These are phyloP conservation scores for Sthenelais limicola DNA, from an alignment of 2,888 invertebrate species.

Conservation along the genomic window DNA sequence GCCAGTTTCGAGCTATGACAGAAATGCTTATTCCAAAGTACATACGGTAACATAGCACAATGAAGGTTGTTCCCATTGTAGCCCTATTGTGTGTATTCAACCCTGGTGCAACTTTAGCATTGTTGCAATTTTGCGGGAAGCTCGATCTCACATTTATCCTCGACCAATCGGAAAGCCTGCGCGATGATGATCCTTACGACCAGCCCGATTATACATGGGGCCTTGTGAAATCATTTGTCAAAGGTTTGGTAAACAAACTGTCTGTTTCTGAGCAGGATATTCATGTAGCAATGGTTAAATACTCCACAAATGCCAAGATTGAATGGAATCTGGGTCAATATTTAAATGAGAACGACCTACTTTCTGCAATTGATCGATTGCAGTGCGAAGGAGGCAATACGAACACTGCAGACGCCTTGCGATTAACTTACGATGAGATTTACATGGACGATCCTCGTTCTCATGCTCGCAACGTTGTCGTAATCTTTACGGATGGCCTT, in stretches of 20 bases:
- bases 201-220: slow-evolving; percentile 14
- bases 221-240: slow-evolving; percentile 29
- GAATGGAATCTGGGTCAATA: neutral
- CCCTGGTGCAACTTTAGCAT: too few relatives aligned
- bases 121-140: too few relatives aligned
- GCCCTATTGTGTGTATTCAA: too few relatives aligned
- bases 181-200: slow-evolving; percentile 5
- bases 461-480: slow-evolving; percentile 4
- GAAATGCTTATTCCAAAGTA: too few relatives aligned
- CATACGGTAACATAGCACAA: too few relatives aligned
- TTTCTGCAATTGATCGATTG: neutral
- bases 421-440: neutral
- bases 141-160: slow-evolving; percentile 29
- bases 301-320: neutral
- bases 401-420: slow-evolving; percentile 11
- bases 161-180: slow-evolving; percentile 33
- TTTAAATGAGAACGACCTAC: neutral
- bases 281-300: slow-evolving; percentile 1
- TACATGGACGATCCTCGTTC: neutral
- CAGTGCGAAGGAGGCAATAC: slow-evolving; percentile 28
- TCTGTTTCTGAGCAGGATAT: slow-evolving; percentile 16
- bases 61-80: too few relatives aligned
- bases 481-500: slow-evolving; percentile 31
- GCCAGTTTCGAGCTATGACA: too few relatives aligned
- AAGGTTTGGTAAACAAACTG: neutral